Conservation (phyloP, 2,797 vertebrate species). For the Molossus molossus region DNA sequence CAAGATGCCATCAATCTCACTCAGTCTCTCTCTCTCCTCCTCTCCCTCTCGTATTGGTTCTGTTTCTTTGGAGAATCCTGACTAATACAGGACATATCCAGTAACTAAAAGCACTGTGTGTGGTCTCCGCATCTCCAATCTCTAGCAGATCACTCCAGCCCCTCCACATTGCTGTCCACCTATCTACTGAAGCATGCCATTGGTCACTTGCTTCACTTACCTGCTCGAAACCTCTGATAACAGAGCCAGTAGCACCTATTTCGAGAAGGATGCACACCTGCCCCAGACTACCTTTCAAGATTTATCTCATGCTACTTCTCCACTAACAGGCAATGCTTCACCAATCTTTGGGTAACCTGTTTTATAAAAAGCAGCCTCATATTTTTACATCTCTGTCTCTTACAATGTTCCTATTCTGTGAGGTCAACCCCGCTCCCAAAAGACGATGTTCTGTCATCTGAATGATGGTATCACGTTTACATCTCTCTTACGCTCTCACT, state of each 20-base stretch:
- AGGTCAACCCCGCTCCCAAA: background rate
- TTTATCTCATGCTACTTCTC: background rate
- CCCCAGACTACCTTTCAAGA: background rate
- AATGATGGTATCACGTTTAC: conserved; percentile 1
- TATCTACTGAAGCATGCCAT: background rate
- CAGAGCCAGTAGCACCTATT: background rate
- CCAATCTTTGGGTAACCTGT: background rate
- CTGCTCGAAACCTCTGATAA: background rate
- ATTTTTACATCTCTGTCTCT: background rate
- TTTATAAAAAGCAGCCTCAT: background rate
- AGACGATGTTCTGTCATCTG: background rate
- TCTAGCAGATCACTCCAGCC: background rate
- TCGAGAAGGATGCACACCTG: background rate
- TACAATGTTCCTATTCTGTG: background rate
- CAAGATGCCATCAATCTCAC: background rate
- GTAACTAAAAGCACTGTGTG: background rate
- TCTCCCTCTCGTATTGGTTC: background rate
- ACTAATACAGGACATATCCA: background rate
- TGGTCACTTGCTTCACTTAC: background rate
- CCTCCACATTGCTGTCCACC: background rate
- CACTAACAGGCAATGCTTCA: background rate
- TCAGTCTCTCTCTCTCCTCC: no score
- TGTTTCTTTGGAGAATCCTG: background rate
- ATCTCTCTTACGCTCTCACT: background rate
- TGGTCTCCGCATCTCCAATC: background rate